These are phyloP conservation scores for Drosophila nigricruria DNA, from an alignment of 2,888 invertebrate species.

Conservation along the genomic window DNA sequence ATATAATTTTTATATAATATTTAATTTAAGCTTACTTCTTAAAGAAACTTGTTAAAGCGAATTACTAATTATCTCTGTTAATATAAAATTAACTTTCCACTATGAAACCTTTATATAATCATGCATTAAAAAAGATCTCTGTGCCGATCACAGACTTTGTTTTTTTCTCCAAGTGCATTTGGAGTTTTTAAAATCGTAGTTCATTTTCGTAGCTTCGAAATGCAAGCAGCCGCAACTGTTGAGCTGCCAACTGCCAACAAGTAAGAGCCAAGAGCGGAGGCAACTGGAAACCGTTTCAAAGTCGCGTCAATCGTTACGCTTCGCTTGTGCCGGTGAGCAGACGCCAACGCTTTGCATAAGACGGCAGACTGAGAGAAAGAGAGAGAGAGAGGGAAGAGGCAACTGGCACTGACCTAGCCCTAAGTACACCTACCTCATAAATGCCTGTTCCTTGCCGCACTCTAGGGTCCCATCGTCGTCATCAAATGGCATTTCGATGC, in stretches of 20 bases:
- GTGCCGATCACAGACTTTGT: background rate
- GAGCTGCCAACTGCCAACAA: conserved; percentile 17
- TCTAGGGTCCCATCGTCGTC: conserved; percentile 8
- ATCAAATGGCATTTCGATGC: conserved; percentile 61
- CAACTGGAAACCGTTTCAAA: conserved; percentile 57
- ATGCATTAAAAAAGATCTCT: background rate
- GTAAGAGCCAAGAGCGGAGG: background rate
- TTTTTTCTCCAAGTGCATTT: conserved; percentile 7
- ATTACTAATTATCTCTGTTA: no score
- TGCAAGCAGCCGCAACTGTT: conserved; percentile 38
- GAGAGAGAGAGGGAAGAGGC: background rate
- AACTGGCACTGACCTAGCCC: conserved; percentile 67
- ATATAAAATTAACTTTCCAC: no score
- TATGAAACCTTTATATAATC: background rate
- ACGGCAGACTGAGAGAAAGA: background rate
- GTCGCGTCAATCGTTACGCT: conserved; percentile 72
- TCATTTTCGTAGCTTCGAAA: background rate
- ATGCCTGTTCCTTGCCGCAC: background rate
- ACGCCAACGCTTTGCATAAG: conserved; percentile 70
- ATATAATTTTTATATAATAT: no score
- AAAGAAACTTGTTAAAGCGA: no score
- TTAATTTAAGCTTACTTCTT: no score
- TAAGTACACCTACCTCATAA: conserved; percentile 31
- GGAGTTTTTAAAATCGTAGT: conserved; percentile 12
- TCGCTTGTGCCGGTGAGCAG: conserved; percentile 49